phyloP scores from a whole-genome alignment of 2,797 vertebrate species.

The Microcaecilia unicolor region DNA sequence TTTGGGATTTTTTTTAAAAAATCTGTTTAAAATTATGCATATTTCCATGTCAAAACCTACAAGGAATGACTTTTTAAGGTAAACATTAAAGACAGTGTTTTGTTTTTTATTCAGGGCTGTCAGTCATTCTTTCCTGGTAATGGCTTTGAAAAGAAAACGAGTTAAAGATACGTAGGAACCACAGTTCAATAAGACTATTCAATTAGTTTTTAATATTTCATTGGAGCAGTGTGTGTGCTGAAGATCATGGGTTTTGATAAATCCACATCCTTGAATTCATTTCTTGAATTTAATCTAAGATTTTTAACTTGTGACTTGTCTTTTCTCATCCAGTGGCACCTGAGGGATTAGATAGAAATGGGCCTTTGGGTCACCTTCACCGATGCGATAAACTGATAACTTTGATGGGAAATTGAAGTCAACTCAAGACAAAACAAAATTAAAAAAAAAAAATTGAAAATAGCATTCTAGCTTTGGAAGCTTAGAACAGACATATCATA shows the following conservation, averaged over 20 bases:
- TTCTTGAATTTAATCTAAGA: conserved; percentile 39
- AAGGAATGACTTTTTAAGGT: conserved; percentile 4
- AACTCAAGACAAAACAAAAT: conserved; percentile 26
- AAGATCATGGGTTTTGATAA: conserved; percentile 44
- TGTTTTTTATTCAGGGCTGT: neutral
- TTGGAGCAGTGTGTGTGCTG: conserved; percentile 21
- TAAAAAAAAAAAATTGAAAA: conserved; percentile 10
- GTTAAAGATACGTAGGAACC: conserved; percentile 26
- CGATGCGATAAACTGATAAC: conserved; percentile 27
- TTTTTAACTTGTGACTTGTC: conserved; percentile 11
- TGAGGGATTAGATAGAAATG: conserved; percentile 14
- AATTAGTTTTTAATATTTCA: conserved; percentile 49
- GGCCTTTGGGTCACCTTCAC: conserved; percentile 27
- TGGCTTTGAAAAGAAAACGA: conserved; percentile 24
- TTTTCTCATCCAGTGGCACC: conserved; percentile 14
- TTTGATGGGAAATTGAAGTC: conserved; percentile 25
- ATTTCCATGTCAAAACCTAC: conserved; percentile 8
- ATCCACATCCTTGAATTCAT: conserved; percentile 42
- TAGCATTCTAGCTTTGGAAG: conserved; percentile 8
- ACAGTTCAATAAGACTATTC: conserved; percentile 30
- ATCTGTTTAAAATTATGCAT: conserved; percentile 1
- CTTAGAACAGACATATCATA: conserved; percentile 18
- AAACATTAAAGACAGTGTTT: neutral
- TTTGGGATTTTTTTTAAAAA: neutral
- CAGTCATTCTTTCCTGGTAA: conserved; percentile 16